Base-by-base conservation (phyloP, 2,888 invertebrate species). In the Masnerella sp. region DNA sequence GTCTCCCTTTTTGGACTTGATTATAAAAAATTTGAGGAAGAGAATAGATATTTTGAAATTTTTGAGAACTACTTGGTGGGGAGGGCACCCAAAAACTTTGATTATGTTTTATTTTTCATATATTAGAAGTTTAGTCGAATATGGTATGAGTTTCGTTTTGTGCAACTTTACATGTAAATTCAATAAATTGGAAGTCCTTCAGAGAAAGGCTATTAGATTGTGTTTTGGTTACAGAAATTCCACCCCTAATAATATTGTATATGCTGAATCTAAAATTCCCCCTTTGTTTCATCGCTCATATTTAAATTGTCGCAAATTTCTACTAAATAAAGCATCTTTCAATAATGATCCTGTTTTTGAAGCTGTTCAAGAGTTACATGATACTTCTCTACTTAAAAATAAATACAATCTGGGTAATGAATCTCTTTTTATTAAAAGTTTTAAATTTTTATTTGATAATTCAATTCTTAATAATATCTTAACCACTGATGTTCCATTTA, bases 31-130 rank as follows among this genome's bases (percentile, higher is more conserved):
- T 15, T 3, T 38, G 1, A 45, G 20, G 9, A 36, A 58, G 7
- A 58, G 49, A 25, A 9, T 43, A 2, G 32, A 73, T 42, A 32
- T 73, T n/a, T 14, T 67, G 12, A 68, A 73, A 58, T 61, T 38
- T 36, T 42, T 73, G 12, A 28, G 68, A 25, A 45, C 45, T 7
- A 58, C 58, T 0, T 62, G 38, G 42, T 68, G 68, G 56, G 67
- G 68, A 12, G 45, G 51, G 5, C 68, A 73, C 43, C 73, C 62
- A 22, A 43, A 30, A 14, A 58, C 45, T 4, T 17, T 68, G 0
- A 7, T 49, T 0, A 51, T 36, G 0, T 28, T 68, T 1, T 73
- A 62, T 28, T 51, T 51, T 15, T 4, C 54, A 1, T 54, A 32
- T 15, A 36, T 64, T 2, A 38, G 64, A 12, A 22, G 22, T 9